These are phyloP conservation scores for Lutra lutra DNA, from an alignment of 2,797 vertebrate genomes.

Conservation along the genomic window DNA sequence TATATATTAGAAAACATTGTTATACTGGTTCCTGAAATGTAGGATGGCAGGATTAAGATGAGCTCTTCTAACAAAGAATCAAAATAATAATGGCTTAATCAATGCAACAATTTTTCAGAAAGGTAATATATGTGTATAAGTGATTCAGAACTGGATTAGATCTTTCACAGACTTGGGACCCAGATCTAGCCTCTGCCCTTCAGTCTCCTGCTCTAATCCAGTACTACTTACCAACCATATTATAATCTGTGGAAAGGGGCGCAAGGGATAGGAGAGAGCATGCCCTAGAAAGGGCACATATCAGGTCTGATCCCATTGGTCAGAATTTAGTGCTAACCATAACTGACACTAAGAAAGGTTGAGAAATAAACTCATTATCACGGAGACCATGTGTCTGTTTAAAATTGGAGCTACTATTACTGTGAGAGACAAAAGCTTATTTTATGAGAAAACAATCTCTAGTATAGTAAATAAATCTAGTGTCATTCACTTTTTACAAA, in stretches of 20 bases:
- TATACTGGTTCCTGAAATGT: neutral
- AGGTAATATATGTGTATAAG: neutral
- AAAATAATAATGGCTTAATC: neutral
- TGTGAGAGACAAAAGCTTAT: neutral
- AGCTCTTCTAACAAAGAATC: neutral
- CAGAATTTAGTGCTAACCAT: neutral
- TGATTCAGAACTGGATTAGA: neutral
- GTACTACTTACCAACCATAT: accelerated
- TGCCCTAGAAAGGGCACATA: neutral
- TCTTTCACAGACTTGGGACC: neutral
- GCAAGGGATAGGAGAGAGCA: accelerated
- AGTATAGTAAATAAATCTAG: neutral
- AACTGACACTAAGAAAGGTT: neutral
- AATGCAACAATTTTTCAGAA: neutral
- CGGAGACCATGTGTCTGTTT: neutral
- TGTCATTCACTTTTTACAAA: neutral
- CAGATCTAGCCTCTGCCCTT: neutral
- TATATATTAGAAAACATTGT: neutral
- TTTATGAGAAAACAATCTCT: neutral
- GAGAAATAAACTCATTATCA: neutral
- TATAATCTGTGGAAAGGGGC: neutral
- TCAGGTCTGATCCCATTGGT: neutral
- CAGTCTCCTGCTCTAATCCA: neutral
- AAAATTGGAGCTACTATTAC: neutral
- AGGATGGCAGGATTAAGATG: neutral